Evolutionary conservation across 1,140 invertebrate species (phyloP).

Genomic region (Cotesia typhae): DNA sequence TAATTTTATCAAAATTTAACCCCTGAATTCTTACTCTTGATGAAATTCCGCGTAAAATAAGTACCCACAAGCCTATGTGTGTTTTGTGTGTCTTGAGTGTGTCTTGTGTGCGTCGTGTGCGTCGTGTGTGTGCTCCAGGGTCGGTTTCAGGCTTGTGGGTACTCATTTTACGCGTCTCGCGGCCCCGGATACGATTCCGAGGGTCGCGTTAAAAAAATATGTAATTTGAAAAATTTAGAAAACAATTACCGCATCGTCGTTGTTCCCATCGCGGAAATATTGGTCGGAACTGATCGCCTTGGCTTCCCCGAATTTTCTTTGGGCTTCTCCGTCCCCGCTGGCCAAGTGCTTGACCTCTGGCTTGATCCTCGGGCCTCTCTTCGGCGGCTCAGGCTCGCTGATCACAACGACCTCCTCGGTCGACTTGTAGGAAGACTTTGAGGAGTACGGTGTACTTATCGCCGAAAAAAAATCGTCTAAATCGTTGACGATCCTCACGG

Average conservation of each 20-base stretch:
- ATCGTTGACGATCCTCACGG: conserved; percentile 35
- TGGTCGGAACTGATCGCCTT: conserved; percentile 98
- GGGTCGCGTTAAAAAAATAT: too few species aligned
- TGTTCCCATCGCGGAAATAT: conserved; percentile 82
- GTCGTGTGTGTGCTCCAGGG: too few species aligned
- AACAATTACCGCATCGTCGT: conserved; percentile 70
- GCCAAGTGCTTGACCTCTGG: conserved; percentile 38
- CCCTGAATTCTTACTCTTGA: conserved; percentile 2
- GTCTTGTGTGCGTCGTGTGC: too few species aligned
- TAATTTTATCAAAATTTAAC: conserved; percentile 36
- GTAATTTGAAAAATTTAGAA: conserved; percentile 25
- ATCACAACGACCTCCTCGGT: conserved; percentile 57
- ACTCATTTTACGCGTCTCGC: too few species aligned
- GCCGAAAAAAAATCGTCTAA: conserved; percentile 48
- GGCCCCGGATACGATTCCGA: too few species aligned
- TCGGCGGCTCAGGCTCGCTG: conserved; percentile 55
- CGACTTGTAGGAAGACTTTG: conserved; percentile 44
- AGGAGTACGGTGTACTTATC: conserved; percentile 36
- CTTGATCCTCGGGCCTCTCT: conserved; percentile 44
- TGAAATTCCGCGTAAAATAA: background rate
- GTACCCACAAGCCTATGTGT: too few species aligned
- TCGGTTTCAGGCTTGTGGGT: too few species aligned
- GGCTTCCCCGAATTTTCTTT: conserved; percentile 94
- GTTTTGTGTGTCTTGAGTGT: too few species aligned
- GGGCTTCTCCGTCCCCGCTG: conserved; percentile 72